phyloP scores from a whole-genome alignment of 2,797 vertebrate genomes.

The Rachycentron canadum region DNA sequence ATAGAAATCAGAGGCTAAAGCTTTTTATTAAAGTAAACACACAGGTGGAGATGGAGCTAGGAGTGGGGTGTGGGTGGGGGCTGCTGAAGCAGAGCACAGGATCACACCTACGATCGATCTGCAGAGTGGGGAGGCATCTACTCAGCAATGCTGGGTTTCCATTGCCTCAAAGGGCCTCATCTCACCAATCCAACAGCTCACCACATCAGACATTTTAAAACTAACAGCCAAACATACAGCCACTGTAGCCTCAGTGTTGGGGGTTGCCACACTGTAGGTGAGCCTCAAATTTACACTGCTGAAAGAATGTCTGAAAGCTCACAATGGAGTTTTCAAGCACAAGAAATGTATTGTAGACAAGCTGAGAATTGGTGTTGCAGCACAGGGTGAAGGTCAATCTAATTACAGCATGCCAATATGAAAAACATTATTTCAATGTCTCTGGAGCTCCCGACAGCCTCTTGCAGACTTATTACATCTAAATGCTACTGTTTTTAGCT shows the following conservation, averaged over 20 bases:
- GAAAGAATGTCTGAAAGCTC: slow-evolving; percentile 15
- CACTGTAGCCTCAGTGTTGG: neutral
- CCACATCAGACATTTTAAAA: slow-evolving; percentile 55
- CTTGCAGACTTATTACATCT: slow-evolving; percentile 18
- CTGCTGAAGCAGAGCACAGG: slow-evolving; percentile 4
- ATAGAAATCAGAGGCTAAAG: slow-evolving; percentile 63
- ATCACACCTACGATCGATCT: slow-evolving; percentile 54
- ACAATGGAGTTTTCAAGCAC: slow-evolving; percentile 24
- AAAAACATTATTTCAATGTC: slow-evolving; percentile 26
- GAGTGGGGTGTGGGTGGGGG: neutral
- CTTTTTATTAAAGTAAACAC: slow-evolving; percentile 49
- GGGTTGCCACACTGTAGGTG: neutral
- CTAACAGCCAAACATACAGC: slow-evolving; percentile 5
- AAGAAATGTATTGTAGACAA: slow-evolving; percentile 24
- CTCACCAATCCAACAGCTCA: slow-evolving; percentile 32
- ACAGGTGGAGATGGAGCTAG: neutral
- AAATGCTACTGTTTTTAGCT: slow-evolving; percentile 28
- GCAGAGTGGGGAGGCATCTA: slow-evolving; percentile 8
- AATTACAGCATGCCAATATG: slow-evolving; percentile 40
- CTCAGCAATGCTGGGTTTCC: slow-evolving; percentile 24
- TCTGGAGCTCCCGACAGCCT: slow-evolving; percentile 18
- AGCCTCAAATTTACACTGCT: slow-evolving; percentile 2
- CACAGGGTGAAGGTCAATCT: slow-evolving; percentile 45
- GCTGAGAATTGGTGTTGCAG: slow-evolving; percentile 31
- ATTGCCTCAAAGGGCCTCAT: slow-evolving; percentile 29